Base-by-base conservation (phyloP, 2,888 invertebrate genomes). In the Ochropleura plecta region DNA sequence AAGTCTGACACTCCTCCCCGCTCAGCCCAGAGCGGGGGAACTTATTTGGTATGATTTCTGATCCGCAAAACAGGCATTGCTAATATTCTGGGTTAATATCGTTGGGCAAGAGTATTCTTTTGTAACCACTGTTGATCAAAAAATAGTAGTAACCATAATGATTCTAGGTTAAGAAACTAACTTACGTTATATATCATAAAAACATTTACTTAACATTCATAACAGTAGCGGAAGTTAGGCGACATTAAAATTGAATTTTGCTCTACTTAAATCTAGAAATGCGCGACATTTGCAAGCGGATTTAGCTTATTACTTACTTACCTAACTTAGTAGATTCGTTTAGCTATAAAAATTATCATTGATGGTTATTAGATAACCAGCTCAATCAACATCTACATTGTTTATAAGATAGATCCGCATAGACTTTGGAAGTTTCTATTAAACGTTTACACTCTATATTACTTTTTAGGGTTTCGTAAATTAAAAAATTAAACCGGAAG, bases 191-290 rank as follows among this genome's bases (percentile, higher is more conserved):
- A 53, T n/a, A 53, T 53, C n/a, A 10, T 53, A 12, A 53, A 53
- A 20, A 10, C 10, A 55, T 10, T 14, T 30, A 16, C 14, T 57
- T 0, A 14, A 16, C 30, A 30, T 14, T 30, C 30, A 40, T 12
- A 3, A 2, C 5, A 48, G 0, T 42, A 48, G 30, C 42, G 78
- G 55, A 67, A 49, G 16, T 67, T 0, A n/a, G 8, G 16, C 16
- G 30, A 30, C 42, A 78, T n/a, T 67, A 5, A 16, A 30, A 78
- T n/a, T 67, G 5, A 16, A 30, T 14, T 14, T 64, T 42, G 53
- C n/a, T 77, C 30, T 5, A 77, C 30, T 48, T 66, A 55, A 78
- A 74, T 42, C 53, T 0, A 67, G 42, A 67, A 18, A 55, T 49
- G 48, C n/a, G 3, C 1, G 2, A 4, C 6, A 42, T 74, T 30